Base-by-base conservation (phyloP, 2,888 invertebrate species). In the Plutella xylostella region DNA sequence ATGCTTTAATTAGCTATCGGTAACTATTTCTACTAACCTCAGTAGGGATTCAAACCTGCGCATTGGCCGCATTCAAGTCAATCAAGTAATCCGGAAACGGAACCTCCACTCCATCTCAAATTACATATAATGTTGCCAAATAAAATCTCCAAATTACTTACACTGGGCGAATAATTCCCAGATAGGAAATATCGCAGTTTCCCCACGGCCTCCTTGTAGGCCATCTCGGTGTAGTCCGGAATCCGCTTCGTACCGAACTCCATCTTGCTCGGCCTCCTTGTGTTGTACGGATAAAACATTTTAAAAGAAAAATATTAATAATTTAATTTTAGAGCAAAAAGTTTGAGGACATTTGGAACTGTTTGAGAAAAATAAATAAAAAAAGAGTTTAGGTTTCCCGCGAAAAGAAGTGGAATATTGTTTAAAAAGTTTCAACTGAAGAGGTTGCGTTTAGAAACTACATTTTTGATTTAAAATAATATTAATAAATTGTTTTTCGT, bases 191-290 rank as follows among this genome's bases (percentile, higher is more conserved):
- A 89, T 65, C 92, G 88, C 42, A 94, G 73, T 49, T 93, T 89
- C 1, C 90, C 89, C 4, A 94, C 93, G 12, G 94, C 94, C 68
- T 94, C 94, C 54, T 92, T 89, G 61, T 94, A 93, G 5, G 93
- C 93, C 56, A 90, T 85, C 65, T 94, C 94, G 0, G 93, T 93
- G 57, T 93, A 93, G 72, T 94, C 92, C 42, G 91, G 89, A 40
- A 89, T 84, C 56, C 87, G 85, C 63, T 87, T 87, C 55, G 83
- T 56, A 4, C 84, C 85, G 69, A 80, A 85, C 3, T 85, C 85
- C 71, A 83, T 71, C 56, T 82, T 85, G 18, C 63, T 62, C n/a
- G 80, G 80, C 46, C 82, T 59, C 62, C 83, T 82, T 9, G 15
- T 37, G 37, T 37, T 19, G 57, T 61, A 72, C 48, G 69, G 63